Evolutionary conservation across 2,113 vertebrate genomes (phyloP).

Genomic region (cattle (Bos taurus)): DNA sequence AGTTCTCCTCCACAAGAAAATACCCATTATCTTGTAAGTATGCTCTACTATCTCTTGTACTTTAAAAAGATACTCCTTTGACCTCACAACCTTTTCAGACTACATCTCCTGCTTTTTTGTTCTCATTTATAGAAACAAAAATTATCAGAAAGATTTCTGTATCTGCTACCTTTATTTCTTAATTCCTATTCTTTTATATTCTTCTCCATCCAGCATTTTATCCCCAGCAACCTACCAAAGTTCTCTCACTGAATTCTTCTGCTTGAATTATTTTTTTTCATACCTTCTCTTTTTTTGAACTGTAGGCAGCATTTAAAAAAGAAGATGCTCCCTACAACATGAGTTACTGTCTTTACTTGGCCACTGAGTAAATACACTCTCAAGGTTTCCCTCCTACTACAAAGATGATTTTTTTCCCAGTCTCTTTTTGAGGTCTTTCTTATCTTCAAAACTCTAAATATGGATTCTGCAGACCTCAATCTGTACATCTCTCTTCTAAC

Average conservation of each 20-base stretch:
- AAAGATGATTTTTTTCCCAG: not conserved
- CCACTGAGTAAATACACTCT: not conserved
- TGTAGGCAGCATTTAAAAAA: not conserved
- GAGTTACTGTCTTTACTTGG: not conserved
- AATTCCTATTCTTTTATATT: not conserved
- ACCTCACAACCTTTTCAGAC: not conserved
- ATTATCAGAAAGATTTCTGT: not conserved
- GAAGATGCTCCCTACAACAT: not conserved
- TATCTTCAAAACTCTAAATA: not conserved
- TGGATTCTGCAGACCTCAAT: not conserved
- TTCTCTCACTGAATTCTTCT: not conserved
- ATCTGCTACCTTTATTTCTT: not conserved
- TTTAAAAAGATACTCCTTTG: not conserved
- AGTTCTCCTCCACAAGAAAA: not conserved
- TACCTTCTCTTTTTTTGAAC: not conserved
- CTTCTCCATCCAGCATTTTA: not conserved
- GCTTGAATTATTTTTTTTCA: not conserved
- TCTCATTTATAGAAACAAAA: not conserved
- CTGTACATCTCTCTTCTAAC: not conserved
- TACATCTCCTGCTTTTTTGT: not conserved
- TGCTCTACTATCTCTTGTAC: not conserved
- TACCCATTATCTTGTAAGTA: not conserved
- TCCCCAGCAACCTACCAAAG: not conserved
- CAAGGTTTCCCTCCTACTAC: not conserved
- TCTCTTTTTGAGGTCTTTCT: not conserved